phyloP scores from a whole-genome alignment of 2,797 vertebrate species.

The Labeo calbasu region DNA sequence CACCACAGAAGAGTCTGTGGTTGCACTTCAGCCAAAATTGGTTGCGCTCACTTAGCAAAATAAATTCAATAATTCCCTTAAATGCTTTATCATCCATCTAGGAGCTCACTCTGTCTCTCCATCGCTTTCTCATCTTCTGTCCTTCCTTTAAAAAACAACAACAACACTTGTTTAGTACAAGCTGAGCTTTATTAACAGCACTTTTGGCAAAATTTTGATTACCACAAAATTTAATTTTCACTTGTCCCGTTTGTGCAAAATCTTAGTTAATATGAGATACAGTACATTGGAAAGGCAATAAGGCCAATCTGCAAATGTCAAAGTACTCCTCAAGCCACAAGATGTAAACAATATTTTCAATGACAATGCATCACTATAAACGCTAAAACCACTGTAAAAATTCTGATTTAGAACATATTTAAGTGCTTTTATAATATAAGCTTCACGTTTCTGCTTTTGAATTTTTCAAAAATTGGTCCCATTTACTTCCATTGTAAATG shows the following conservation, averaged over 20 bases:
- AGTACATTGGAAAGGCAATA: neutral
- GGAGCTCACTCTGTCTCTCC: constrained; percentile 18
- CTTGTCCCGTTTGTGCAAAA: neutral
- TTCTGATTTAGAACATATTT: neutral
- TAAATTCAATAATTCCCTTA: constrained; percentile 60
- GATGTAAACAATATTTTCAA: neutral
- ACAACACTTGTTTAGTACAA: neutral
- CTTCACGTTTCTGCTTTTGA: neutral
- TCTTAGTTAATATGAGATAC: neutral
- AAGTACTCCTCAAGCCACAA: neutral
- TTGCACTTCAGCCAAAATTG: constrained; percentile 52
- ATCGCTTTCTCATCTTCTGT: constrained; percentile 26
- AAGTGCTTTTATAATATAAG: neutral
- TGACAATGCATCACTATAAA: neutral
- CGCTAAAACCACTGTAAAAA: neutral
- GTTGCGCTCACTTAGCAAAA: constrained; percentile 64
- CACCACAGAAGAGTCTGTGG: constrained; percentile 40
- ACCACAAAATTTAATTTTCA: neutral
- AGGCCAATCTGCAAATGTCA: neutral
- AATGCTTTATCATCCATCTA: constrained; percentile 56
- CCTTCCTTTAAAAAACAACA: constrained; percentile 8
- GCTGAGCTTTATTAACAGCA: neutral
- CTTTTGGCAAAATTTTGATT: neutral
- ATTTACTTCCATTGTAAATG: neutral
- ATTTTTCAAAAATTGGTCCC: neutral